Conservation (phyloP, 2,113 vertebrate genomes). For the Phalacrocorax brasilianus region DNA sequence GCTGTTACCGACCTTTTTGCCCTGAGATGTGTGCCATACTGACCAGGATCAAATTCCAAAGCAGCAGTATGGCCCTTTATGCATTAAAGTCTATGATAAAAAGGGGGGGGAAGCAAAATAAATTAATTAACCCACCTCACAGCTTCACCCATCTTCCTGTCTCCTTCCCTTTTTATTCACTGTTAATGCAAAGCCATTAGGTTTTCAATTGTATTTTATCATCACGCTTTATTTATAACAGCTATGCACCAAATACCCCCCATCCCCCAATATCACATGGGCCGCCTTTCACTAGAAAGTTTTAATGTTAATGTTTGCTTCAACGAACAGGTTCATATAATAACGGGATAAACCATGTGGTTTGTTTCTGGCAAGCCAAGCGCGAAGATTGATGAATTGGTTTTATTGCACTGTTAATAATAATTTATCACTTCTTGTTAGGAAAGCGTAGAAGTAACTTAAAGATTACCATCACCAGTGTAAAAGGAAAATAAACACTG, state of each 20-base stretch:
- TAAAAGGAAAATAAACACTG: background rate
- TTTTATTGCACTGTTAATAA: background rate
- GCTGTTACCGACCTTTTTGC: slow-evolving; percentile 16
- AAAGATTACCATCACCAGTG: background rate
- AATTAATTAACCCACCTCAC: background rate
- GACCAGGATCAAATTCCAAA: slow-evolving; percentile 5
- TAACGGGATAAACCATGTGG: background rate
- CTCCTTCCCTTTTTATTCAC: background rate
- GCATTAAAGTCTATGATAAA: background rate
- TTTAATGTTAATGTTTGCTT: background rate
- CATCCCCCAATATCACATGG: too few species aligned
- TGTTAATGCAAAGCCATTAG: background rate
- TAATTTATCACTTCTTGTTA: background rate
- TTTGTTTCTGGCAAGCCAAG: background rate
- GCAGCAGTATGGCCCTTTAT: background rate
- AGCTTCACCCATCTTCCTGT: background rate
- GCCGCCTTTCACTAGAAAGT: background rate
- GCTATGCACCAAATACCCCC: background rate
- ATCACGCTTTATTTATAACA: background rate
- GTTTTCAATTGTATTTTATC: background rate
- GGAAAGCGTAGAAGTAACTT: background rate
- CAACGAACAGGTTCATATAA: background rate
- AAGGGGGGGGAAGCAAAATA: background rate
- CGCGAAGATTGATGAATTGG: fast-evolving
- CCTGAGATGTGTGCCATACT: slow-evolving; percentile 12